Evolutionary conservation across 2,797 vertebrate genomes (phyloP), one percentile per base, ranked within the genome.

Genomic region (Mus minutoides): DNA sequence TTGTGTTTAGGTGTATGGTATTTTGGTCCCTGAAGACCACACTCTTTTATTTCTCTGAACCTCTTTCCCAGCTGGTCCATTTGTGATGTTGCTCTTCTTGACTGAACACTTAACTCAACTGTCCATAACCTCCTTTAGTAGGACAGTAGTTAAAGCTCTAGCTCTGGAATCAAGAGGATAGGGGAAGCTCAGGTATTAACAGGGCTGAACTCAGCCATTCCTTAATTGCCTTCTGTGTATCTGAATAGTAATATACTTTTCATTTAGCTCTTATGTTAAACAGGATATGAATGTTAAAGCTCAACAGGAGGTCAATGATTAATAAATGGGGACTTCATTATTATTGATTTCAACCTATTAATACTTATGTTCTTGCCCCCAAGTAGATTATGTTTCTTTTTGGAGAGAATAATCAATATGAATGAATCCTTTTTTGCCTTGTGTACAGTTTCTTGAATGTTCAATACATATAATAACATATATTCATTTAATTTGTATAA

Each of bases 271-370:
- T 56, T 78, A 26, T 46, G 26, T 88, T 91, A 92, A 92, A 84
- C 54, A 43, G 16, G 4, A 40, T 84, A 69, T 14, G 73, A 43
- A 77, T 46, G n/a, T 82, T 67, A 73, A 56, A 94, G 46, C 43
- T 86, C 60, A 78, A n/a, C 6, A 11, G 80, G 43, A 80, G 54
- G 67, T 58, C 85, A 93, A 86, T 78, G 75, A 60, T 97, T 93
- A 91, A 89, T 67, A 93, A 54, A 84, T 17, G 21, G 37, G 82
- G 91, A 67, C 58, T 92, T 95, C 3, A 64, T 58, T 91, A 86
- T 75, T 91, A 90, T 43, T 69, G 76, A 92, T 79, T 88, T 94
- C 89, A 95, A 80, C 76, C 43, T 94, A 58, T 92, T 90, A 87
- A 87, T 43, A 95, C 40, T 73, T 34, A 91, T 21, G 22, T 90